Percentiles rank a stretch among this genome's conserved stretches.
These are phyloP conservation scores for Piliocolobus tephrosceles DNA, from an alignment of 2,113 vertebrate genomes.

Conservation along the genomic window DNA sequence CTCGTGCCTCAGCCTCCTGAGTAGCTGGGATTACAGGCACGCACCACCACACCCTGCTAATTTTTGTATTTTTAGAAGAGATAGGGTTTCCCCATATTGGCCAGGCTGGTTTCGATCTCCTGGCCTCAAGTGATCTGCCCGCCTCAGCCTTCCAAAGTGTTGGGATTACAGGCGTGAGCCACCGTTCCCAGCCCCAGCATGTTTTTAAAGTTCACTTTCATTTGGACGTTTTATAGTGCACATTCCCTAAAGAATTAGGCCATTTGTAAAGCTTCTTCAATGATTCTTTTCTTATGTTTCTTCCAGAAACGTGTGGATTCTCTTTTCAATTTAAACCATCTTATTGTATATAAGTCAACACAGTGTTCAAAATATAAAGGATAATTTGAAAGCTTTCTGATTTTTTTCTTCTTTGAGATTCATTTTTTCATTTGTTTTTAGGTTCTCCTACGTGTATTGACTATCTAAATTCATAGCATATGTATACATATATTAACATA, in stretches of 20 bases:
- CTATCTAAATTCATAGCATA: neutral
- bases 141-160: too few relatives aligned
- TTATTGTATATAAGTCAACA: neutral
- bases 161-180: too few relatives aligned
- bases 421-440: neutral
- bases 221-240: neutral
- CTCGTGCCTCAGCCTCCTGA: too few relatives aligned
- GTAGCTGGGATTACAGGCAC: too few relatives aligned
- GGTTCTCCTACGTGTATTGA: neutral
- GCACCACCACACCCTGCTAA: too few relatives aligned
- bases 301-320: neutral
- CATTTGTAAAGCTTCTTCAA: constrained; percentile 1
- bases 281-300: constrained; percentile 21
- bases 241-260: neutral
- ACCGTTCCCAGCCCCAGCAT: too few relatives aligned
- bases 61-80: too few relatives aligned
- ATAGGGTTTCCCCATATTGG: too few relatives aligned
- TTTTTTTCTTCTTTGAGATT: neutral
- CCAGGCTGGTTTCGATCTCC: too few relatives aligned
- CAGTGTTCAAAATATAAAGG: neutral
- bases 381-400: neutral
- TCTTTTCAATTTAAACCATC: neutral
- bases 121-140: too few relatives aligned
- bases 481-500: neutral
- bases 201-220: neutral